A percentile compares a stretch with the other conserved stretches of the same genome.
These are phyloP conservation scores for Cichladusa arquata DNA, from an alignment of 2,113 vertebrate genomes.

Conservation along the genomic window DNA sequence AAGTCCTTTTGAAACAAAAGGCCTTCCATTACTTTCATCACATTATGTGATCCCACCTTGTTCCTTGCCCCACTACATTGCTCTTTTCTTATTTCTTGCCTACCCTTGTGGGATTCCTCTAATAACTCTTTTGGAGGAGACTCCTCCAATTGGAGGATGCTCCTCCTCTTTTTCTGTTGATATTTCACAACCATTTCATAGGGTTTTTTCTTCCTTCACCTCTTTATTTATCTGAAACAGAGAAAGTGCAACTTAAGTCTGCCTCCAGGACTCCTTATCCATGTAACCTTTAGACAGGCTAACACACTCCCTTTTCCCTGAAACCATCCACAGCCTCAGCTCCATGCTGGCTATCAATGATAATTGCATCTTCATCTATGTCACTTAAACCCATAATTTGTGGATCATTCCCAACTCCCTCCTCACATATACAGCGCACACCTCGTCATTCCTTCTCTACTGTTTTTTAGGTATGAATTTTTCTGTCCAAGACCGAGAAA, in stretches of 20 bases:
- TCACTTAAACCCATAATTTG: not conserved
- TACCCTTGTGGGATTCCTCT: not conserved
- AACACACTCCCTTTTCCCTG: not conserved
- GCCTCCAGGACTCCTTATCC: not conserved
- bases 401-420: not conserved
- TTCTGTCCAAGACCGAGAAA: not conserved
- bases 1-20: not conserved
- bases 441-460: rapidly evolving
- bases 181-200: not conserved
- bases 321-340: not conserved
- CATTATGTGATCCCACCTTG: not conserved
- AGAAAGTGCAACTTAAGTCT: not conserved
- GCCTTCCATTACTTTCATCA: not conserved
- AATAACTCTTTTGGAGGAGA: not conserved
- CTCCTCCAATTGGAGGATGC: not conserved
- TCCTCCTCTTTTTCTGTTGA: not conserved
- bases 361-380: not conserved
- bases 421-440: rapidly evolving
- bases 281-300: not conserved
- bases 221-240: not conserved
- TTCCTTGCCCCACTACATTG: not conserved
- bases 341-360: not conserved
- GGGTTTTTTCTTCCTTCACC: not conserved
- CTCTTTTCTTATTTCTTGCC: not conserved
- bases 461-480: rapidly evolving